These are phyloP conservation scores for Anguilla anguilla DNA, from an alignment of 2,797 vertebrate species.

Conservation along the genomic window DNA sequence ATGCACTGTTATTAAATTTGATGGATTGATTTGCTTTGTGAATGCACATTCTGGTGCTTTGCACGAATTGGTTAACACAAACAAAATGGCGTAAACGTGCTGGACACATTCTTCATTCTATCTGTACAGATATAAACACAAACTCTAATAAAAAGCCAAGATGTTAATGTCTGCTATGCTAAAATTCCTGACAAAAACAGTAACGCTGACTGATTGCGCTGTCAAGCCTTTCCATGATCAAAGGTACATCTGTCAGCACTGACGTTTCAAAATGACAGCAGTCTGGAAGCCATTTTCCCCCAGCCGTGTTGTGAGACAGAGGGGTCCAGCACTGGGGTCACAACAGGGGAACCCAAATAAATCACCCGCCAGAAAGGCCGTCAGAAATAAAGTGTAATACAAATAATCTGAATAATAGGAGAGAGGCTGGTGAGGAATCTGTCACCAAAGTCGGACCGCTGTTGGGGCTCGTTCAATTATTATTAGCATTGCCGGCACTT, in stretches of 20 bases:
- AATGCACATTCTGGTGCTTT: neutral
- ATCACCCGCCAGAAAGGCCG: conserved; percentile 20
- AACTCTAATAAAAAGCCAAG: conserved; percentile 10
- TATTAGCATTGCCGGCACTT: neutral
- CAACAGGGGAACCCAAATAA: conserved; percentile 15
- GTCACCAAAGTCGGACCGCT: conserved; percentile 4
- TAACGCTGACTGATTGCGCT: conserved; percentile 19
- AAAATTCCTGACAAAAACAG: conserved; percentile 20
- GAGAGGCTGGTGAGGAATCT: conserved; percentile 5
- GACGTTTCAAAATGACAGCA: conserved; percentile 11
- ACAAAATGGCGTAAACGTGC: neutral
- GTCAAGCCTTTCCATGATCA: conserved; percentile 15
- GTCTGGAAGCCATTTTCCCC: conserved; percentile 22
- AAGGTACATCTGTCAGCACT: neutral
- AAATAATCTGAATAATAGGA: conserved; percentile 20
- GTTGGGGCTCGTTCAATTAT: neutral
- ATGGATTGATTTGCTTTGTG: conserved; percentile 8
- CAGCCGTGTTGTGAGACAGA: conserved; percentile 16
- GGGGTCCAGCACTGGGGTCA: conserved; percentile 13
- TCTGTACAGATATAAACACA: conserved; percentile 4
- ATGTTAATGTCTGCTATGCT: neutral
- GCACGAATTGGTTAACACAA: neutral
- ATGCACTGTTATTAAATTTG: neutral
- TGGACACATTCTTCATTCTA: conserved; percentile 11
- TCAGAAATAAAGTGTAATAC: conserved; percentile 22